These are phyloP conservation scores for Alfaro cultratus DNA, from an alignment of 2,797 vertebrate genomes.

Conservation along the genomic window DNA sequence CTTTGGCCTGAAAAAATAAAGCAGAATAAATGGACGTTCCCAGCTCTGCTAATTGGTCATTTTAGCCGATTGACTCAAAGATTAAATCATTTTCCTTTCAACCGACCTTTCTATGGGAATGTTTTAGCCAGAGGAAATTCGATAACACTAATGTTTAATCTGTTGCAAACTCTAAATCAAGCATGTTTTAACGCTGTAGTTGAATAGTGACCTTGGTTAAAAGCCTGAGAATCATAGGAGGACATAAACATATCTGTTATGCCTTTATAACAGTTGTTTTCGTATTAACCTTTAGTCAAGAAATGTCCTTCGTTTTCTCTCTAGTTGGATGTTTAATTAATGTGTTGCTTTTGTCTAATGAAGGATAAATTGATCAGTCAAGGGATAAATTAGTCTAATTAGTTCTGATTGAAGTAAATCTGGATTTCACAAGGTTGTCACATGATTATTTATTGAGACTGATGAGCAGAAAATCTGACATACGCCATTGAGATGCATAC, in stretches of 20 bases:
- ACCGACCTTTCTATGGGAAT: constrained; percentile 53
- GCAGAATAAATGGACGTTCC: constrained; percentile 40
- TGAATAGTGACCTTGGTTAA: constrained; percentile 35
- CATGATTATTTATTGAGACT: background rate
- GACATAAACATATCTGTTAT: constrained; percentile 25
- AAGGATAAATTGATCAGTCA: background rate
- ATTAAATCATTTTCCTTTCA: constrained; percentile 65
- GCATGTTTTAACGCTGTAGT: constrained; percentile 55
- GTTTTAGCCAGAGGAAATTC: constrained; percentile 69
- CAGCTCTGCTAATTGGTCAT: constrained; percentile 31
- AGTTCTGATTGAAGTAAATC: background rate
- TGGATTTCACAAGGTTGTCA: background rate
- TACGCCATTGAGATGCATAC: background rate
- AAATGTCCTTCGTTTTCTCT: background rate
- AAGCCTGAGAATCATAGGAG: constrained; percentile 50
- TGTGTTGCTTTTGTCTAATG: background rate
- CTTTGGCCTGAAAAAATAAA: constrained; percentile 21
- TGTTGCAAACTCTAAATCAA: constrained; percentile 61
- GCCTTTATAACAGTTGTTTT: background rate
- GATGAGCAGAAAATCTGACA: background rate
- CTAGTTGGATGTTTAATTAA: background rate
- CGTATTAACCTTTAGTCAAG: background rate
- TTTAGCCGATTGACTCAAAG: constrained; percentile 56
- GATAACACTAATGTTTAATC: constrained; percentile 77
- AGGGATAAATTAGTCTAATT: background rate